These are phyloP conservation scores for Labeo calbasu DNA, from an alignment of 2,797 vertebrate species.

Conservation along the genomic window DNA sequence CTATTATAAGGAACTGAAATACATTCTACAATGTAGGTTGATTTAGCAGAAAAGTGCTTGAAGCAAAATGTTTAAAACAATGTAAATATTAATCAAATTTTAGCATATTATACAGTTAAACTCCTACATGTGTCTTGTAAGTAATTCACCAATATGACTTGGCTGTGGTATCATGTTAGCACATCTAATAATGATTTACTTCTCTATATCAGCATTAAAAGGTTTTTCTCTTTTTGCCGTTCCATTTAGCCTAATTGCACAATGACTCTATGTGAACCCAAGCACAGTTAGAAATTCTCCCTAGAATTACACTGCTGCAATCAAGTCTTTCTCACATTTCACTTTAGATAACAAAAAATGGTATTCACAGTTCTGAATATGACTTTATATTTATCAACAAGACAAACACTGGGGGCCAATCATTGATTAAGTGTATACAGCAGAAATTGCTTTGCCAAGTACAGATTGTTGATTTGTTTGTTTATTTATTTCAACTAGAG, in stretches of 20 bases:
- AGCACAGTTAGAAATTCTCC: not conserved
- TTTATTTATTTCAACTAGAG: not conserved
- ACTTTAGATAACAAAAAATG: constrained; percentile 6
- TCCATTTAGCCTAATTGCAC: constrained; percentile 11
- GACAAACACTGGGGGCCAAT: not conserved
- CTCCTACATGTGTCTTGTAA: not conserved
- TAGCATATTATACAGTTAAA: not conserved
- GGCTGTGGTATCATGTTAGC: not conserved
- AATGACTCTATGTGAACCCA: constrained; percentile 23
- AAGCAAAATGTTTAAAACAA: not conserved
- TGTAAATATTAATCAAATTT: constrained; percentile 7
- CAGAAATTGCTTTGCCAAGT: constrained; percentile 11
- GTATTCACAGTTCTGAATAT: not conserved
- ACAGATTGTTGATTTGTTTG: constrained; percentile 4
- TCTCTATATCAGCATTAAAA: not conserved
- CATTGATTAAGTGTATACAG: constrained; percentile 10
- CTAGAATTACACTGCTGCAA: constrained; percentile 2
- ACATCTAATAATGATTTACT: constrained; percentile 4
- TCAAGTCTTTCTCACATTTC: constrained; percentile 17
- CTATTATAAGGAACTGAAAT: not conserved
- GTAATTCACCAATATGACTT: not conserved
- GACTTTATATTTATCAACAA: constrained; percentile 25
- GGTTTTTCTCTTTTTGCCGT: constrained; percentile 4
- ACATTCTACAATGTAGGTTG: not conserved
- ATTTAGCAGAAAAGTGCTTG: not conserved